These are phyloP conservation scores for Acromyrmex heyeri DNA, from an alignment of 1,140 invertebrate genomes.

Conservation along the genomic window DNA sequence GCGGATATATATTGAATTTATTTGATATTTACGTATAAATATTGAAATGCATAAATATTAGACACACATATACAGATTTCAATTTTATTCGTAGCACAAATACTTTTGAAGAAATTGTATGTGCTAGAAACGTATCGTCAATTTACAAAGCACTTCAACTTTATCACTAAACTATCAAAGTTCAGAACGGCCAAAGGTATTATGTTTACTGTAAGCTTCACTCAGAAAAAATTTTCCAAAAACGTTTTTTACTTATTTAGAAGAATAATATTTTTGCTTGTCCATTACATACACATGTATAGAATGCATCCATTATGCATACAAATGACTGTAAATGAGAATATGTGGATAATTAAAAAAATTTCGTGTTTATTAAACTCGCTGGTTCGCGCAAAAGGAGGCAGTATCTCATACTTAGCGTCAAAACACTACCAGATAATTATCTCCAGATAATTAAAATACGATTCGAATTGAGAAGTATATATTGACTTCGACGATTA, in stretches of 20 bases:
- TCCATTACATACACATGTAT: neutral
- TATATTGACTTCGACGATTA: neutral
- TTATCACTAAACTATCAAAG: constrained; percentile 33
- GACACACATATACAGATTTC: neutral
- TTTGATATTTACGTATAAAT: neutral
- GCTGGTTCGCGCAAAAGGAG: no score
- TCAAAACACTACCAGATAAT: no score
- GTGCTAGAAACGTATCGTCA: constrained; percentile 16
- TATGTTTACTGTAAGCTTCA: neutral
- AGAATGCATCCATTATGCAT: neutral
- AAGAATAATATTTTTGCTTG: neutral
- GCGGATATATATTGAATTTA: neutral
- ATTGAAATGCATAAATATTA: neutral
- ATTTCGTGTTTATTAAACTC: neutral
- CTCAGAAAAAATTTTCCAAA: neutral
- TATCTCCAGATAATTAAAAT: constrained; percentile 30
- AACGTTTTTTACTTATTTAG: neutral
- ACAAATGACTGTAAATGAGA: neutral
- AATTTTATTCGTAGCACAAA: constrained; percentile 20
- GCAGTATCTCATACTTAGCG: no score
- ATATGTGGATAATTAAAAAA: neutral
- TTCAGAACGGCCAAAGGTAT: neutral
- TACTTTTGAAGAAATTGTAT: constrained; percentile 48
- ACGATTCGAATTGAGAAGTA: neutral
- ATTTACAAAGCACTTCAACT: constrained; percentile 56